Evolutionary conservation across 1,140 invertebrate species (phyloP).

Genomic region (Psilanteris sp.): DNA sequence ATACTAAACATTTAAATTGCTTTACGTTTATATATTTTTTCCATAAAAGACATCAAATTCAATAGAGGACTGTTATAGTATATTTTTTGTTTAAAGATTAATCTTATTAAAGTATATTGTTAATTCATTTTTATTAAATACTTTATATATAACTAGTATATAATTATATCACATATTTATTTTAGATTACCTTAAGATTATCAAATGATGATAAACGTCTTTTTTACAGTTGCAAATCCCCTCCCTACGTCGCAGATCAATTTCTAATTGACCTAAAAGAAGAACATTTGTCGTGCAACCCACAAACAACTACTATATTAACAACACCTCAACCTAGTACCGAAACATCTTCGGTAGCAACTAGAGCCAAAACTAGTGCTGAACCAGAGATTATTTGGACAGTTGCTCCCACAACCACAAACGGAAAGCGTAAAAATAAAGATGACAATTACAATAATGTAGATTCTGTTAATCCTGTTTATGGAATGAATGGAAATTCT

Average conservation of each 20-base stretch:
- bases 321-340: conserved; percentile 76
- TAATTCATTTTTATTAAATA: no score
- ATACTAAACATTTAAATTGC: no score
- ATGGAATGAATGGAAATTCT: conserved; percentile 77
- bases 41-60: no score
- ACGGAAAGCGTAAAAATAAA: conserved; percentile 79
- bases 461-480: conserved; percentile 74
- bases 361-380: conserved; percentile 80
- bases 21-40: no score
- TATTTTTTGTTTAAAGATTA: no score
- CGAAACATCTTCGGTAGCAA: conserved; percentile 73
- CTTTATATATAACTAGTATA: no score
- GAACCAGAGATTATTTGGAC: conserved; percentile 94
- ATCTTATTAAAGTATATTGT: no score
- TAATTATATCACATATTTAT: no score
- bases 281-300: conserved; percentile 88
- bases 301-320: conserved; percentile 75
- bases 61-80: no score
- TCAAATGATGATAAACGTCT: no score
- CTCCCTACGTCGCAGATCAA: conserved; percentile 84
- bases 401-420: conserved; percentile 83
- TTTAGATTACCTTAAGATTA: no score
- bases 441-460: conserved; percentile 82
- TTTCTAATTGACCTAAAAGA: conserved; percentile 87
- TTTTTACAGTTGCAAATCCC: conserved; percentile 82